Evolutionary conservation across 2,113 vertebrate species (phyloP).

Genomic region (Cisticola juncidis): DNA sequence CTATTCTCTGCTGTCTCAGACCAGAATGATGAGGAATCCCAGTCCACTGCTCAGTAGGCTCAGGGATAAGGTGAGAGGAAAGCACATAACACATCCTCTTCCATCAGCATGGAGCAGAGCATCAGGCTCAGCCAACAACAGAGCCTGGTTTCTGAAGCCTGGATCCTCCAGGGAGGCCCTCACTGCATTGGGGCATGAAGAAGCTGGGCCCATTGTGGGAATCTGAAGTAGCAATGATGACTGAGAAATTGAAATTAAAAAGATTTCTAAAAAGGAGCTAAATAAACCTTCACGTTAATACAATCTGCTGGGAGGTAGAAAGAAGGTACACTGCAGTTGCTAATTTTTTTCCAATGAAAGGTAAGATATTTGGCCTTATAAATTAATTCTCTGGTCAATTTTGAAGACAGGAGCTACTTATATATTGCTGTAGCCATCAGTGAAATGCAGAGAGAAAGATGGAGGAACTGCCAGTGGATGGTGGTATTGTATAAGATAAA

Average conservation of each 20-base stretch:
- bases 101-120: not conserved
- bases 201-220: not conserved
- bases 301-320: not conserved
- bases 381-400: not conserved
- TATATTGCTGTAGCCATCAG: not conserved
- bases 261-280: not conserved
- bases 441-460: not conserved
- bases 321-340: not conserved
- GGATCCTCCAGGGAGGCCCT: not conserved
- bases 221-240: not conserved
- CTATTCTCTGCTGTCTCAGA: not conserved
- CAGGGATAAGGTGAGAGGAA: not conserved
- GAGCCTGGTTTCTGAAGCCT: not conserved
- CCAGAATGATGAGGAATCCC: not conserved
- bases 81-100: not conserved
- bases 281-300: not conserved
- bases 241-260: not conserved
- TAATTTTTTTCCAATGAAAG: not conserved
- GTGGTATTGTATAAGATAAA: slow-evolving; percentile 24
- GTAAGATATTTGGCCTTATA: not conserved
- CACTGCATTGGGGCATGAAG: not conserved
- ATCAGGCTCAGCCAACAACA: not conserved
- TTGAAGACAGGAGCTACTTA: not conserved
- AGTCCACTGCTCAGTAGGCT: not conserved
- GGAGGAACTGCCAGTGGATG: slow-evolving; percentile 9